Evolutionary conservation across 2,888 invertebrate genomes (phyloP), one percentile per base, ranked within the genome.

Genomic region (Trichogramma evanescens): DNA sequence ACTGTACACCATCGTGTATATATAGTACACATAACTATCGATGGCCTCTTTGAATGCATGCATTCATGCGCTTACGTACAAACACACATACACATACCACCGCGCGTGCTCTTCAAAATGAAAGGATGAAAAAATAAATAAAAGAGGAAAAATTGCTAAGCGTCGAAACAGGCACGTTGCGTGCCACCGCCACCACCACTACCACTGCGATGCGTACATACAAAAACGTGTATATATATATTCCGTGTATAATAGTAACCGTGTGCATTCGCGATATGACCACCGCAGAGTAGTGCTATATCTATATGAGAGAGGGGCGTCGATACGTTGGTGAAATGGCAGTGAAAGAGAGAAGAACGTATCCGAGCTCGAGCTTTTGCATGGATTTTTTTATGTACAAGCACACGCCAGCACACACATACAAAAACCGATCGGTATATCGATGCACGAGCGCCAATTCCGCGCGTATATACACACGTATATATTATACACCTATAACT

Each of bases 1-100:
- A 64, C 63, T 63, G 56, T 62, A 65, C 65, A 66, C 67, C 63
- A 59, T 59, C 57, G 61, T 13, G 40, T 42, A 46, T 9, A 46
- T 46, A 46, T 10, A n/a, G 7, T 46, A 6, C 10, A 26, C 26
- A 26, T 26, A 26, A 26, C 26, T 26, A 26, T 26, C 26, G 26
- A 26, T 26, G 26, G 26, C 26, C 26, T 26, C 26, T 26, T 2
- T 26, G 26, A 26, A 26, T 26, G 26, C 26, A 26, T 26, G 26
- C 26, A 26, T 26, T 26, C 26, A 48, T 41, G 40, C 59, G 60
- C 38, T 10, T 43, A 46, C 44, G 10, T 38, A 54, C 52, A 44
- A n/a, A n/a, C 39, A 58, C 57, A 48, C 54, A 48, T 10, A 13
- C 26, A 26, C 26, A 26, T 26, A 26, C 26, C 26, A 2, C 26